Evolutionary conservation across 2,113 vertebrate species (phyloP).

Genomic region (Typhlomys cinereus): DNA sequence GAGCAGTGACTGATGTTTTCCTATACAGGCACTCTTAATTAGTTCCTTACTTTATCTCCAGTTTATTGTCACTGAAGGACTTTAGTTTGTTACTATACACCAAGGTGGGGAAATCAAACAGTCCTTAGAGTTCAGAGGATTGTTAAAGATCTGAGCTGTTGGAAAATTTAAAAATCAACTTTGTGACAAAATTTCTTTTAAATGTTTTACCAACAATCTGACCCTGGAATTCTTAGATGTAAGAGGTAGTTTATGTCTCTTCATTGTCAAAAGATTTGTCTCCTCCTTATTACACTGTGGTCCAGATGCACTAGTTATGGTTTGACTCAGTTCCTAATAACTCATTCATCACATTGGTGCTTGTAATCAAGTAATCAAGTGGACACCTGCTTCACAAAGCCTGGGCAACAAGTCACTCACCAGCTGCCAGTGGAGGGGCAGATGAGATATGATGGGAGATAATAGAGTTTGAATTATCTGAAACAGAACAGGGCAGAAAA

Average conservation of each 20-base stretch:
- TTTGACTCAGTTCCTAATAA: slow-evolving; percentile 60
- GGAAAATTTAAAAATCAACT: slow-evolving; percentile 50
- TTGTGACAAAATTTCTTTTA: not conserved
- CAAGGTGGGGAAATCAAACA: not conserved
- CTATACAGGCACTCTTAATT: not conserved
- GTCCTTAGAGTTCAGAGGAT: not conserved
- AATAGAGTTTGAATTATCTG: not conserved
- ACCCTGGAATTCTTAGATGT: slow-evolving; percentile 29
- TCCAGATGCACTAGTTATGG: slow-evolving; percentile 69
- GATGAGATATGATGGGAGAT: not conserved
- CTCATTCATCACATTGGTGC: slow-evolving; percentile 63
- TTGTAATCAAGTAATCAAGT: slow-evolving; percentile 43
- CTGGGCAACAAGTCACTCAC: not conserved
- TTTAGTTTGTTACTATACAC: not conserved
- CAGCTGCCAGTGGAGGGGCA: not conserved
- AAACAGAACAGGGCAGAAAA: not conserved
- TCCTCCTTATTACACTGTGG: not conserved
- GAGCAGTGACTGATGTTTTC: not conserved
- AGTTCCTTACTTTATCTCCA: not conserved
- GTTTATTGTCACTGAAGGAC: not conserved
- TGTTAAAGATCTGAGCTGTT: slow-evolving; percentile 24
- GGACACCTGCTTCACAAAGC: slow-evolving; percentile 68
- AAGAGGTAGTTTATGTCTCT: not conserved
- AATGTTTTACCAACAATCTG: not conserved
- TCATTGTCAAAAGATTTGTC: slow-evolving; percentile 40